Evolutionary conservation across 2,888 invertebrate species (phyloP).

Genomic region (Anodontia alba): DNA sequence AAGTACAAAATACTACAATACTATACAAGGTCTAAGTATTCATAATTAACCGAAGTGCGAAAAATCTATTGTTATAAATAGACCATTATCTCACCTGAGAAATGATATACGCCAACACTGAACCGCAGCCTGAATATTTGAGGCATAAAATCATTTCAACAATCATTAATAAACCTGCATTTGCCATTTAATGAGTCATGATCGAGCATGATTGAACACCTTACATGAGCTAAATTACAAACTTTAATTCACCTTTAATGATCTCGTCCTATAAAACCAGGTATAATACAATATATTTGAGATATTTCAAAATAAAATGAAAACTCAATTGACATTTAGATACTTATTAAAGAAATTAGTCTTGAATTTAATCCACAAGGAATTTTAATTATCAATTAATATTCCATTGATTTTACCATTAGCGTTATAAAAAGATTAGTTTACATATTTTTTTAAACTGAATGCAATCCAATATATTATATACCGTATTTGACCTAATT

Average conservation of each 20-base stretch:
- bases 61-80: slow-evolving; percentile 2
- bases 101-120: neutral
- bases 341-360: too few relatives aligned
- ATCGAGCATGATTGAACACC: neutral
- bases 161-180: neutral
- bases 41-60: neutral
- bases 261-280: neutral
- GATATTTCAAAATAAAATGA: too few relatives aligned
- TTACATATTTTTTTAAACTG: too few relatives aligned
- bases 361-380: too few relatives aligned
- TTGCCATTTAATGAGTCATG: slow-evolving; percentile 14
- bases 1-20: too few relatives aligned
- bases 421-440: too few relatives aligned
- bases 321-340: too few relatives aligned
- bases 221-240: neutral
- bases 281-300: too few relatives aligned
- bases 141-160: neutral
- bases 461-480: too few relatives aligned
- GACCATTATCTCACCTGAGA: slow-evolving; percentile 9
- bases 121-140: slow-evolving; percentile 10
- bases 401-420: too few relatives aligned
- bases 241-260: neutral
- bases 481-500: too few relatives aligned
- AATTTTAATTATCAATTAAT: too few relatives aligned
- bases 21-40: neutral